A percentile compares a stretch with the other conserved stretches of the same genome.
Evolutionary conservation across 2,797 vertebrate species (phyloP).

Genomic region (Cynopterus sphinx): DNA sequence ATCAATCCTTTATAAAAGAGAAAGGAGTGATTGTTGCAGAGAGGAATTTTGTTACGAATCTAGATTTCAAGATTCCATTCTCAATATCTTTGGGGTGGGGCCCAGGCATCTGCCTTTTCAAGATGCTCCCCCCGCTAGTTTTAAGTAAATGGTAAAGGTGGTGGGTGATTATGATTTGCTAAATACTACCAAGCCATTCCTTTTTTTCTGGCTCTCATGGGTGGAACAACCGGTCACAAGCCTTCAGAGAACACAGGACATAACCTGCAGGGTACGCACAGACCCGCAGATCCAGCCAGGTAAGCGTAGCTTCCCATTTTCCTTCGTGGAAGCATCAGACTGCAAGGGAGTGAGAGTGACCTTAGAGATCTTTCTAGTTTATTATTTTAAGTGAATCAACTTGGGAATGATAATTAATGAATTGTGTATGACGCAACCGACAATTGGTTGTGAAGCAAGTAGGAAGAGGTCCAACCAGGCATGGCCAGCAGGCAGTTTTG

Average conservation of each 20-base stretch:
- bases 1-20: not conserved
- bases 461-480: not conserved
- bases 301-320: not conserved
- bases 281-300: not conserved
- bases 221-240: not conserved
- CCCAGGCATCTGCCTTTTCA: not conserved
- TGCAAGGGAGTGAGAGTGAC: too few species aligned
- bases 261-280: not conserved
- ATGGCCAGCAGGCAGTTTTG: not conserved
- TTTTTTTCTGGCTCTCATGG: not conserved
- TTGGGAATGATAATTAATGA: not conserved
- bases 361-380: not conserved
- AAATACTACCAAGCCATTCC: not conserved
- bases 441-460: not conserved
- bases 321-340: not conserved
- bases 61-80: not conserved
- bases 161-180: not conserved
- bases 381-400: not conserved
- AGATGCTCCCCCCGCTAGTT: not conserved
- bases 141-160: not conserved
- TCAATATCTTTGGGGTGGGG: not conserved
- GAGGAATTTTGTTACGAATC: not conserved
- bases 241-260: not conserved
- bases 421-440: not conserved
- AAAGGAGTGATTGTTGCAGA: not conserved